A percentile compares a stretch with the other conserved stretches of the same genome.
These are phyloP conservation scores for Himalopsyche japonica DNA, from an alignment of 2,888 invertebrate genomes.

Conservation along the genomic window DNA sequence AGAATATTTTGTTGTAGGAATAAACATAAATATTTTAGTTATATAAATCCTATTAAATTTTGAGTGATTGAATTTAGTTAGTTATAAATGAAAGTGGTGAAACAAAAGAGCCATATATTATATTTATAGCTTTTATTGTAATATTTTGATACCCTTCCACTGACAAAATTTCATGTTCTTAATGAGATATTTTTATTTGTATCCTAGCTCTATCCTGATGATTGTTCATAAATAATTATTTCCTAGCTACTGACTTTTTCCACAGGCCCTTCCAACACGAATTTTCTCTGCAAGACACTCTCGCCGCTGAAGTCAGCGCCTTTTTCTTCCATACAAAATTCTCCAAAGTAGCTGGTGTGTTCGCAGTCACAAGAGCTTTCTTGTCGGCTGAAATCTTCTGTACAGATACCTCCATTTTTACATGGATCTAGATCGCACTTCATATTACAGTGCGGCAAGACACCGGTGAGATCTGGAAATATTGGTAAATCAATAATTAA, in stretches of 20 bases:
- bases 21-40: no score
- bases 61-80: no score
- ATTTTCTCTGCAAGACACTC: slow-evolving; percentile 79
- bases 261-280: slow-evolving; percentile 71
- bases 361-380: slow-evolving; percentile 88
- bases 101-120: no score
- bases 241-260: slow-evolving; percentile 48
- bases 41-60: no score
- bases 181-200: no score
- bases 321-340: slow-evolving; percentile 85
- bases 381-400: slow-evolving; percentile 85
- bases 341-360: slow-evolving; percentile 87
- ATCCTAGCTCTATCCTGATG: not conserved
- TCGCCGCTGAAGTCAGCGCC: slow-evolving; percentile 89
- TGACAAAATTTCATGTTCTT: no score
- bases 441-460: slow-evolving; percentile 83
- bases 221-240: not conserved
- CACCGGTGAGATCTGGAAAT: slow-evolving; percentile 63
- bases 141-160: no score
- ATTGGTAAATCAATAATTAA: no score
- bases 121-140: no score
- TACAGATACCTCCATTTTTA: slow-evolving; percentile 84
- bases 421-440: slow-evolving; percentile 87
- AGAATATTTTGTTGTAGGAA: no score
- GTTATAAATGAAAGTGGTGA: no score